phyloP scores from a whole-genome alignment of 1,140 invertebrate genomes.

The Lordiphosa clarofinis region DNA sequence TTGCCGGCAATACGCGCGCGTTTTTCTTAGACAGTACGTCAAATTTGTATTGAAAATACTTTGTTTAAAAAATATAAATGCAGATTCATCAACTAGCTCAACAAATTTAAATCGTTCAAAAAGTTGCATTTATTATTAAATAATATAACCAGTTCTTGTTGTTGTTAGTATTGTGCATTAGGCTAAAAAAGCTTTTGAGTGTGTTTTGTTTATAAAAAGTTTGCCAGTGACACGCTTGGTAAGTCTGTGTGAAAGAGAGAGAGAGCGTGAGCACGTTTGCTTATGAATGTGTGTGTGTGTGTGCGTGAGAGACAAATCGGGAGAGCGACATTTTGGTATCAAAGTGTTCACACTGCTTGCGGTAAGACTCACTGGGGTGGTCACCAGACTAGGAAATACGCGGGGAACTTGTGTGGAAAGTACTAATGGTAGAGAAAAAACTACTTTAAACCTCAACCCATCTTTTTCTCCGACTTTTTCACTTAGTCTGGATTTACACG shows the following conservation, averaged over 20 bases:
- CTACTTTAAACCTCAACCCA: too few species aligned
- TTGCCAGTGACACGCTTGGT: conserved; percentile 42
- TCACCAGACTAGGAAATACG: too few species aligned
- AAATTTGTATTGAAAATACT: neutral
- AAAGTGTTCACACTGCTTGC: too few species aligned
- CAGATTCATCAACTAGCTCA: neutral
- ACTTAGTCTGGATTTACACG: too few species aligned
- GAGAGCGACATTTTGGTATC: too few species aligned
- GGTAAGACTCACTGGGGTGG: too few species aligned
- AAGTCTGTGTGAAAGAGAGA: conserved; percentile 6
- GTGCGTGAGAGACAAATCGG: too few species aligned
- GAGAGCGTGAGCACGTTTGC: neutral
- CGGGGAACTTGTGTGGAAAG: too few species aligned
- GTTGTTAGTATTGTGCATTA: too few species aligned
- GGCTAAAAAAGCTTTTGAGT: conserved; percentile 27
- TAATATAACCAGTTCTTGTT: conserved; percentile 12
- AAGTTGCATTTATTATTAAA: conserved; percentile 18
- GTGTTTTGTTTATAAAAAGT: conserved; percentile 40
- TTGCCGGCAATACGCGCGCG: conserved; percentile 40
- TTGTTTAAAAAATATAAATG: neutral
- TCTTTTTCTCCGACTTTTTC: too few species aligned
- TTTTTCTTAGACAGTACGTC: neutral
- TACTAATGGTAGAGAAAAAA: too few species aligned
- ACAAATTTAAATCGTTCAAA: conserved; percentile 4
- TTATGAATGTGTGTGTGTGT: too few species aligned